A percentile compares a stretch with the other conserved stretches of the same genome.
Evolutionary conservation across 2,888 invertebrate species (phyloP).

Genomic region (Colletes collaris): DNA sequence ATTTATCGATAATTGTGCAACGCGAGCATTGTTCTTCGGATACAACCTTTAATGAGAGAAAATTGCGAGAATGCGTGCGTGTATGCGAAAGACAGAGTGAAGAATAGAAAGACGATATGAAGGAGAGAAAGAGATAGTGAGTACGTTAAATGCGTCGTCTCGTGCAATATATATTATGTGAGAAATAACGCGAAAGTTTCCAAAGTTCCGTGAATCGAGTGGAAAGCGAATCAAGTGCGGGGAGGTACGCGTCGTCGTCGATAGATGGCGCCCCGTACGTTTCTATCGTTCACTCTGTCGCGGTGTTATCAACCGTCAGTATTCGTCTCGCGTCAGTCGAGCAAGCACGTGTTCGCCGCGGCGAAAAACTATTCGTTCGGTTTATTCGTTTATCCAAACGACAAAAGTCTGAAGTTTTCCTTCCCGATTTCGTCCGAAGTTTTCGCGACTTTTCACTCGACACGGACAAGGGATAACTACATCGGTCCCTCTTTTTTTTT

Average conservation of each 20-base stretch:
- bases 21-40: slow-evolving; percentile 77
- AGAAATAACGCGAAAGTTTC: slow-evolving; percentile 44
- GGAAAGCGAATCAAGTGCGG: slow-evolving; percentile 39
- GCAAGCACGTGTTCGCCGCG: slow-evolving; percentile 23
- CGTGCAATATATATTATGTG: slow-evolving; percentile 44
- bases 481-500: slow-evolving; percentile 3
- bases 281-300: slow-evolving; percentile 14
- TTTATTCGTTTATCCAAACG: not conserved
- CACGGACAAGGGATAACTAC: slow-evolving; percentile 37
- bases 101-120: slow-evolving; percentile 22
- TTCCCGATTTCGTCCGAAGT: slow-evolving; percentile 1
- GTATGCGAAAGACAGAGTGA: slow-evolving; percentile 9
- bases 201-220: slow-evolving; percentile 53
- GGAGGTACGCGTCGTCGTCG: slow-evolving; percentile 26
- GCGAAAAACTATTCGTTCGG: not conserved
- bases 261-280: slow-evolving; percentile 53
- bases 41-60: slow-evolving; percentile 74
- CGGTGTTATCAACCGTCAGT: slow-evolving; percentile 52
- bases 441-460: slow-evolving; percentile 47
- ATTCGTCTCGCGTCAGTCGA: slow-evolving; percentile 25
- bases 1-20: slow-evolving; percentile 78
- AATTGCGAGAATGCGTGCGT: not conserved
- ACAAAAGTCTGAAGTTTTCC: not conserved
- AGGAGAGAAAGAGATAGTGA: slow-evolving; percentile 9
- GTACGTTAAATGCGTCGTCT: slow-evolving; percentile 53